Conservation (phyloP, 1,140 invertebrate genomes). For the Diorhabda elongata region DNA sequence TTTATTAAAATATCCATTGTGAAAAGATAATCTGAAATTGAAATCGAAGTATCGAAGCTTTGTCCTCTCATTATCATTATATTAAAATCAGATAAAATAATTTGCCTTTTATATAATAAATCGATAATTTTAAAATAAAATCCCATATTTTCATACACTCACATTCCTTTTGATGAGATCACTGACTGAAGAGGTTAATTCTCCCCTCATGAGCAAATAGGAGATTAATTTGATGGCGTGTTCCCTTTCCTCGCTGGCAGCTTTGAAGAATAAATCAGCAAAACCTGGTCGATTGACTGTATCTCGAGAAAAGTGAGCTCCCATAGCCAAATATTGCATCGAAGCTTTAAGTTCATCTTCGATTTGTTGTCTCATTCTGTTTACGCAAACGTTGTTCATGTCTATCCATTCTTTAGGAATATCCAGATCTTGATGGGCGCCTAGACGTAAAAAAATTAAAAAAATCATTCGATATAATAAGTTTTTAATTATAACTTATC, state of each 20-base stretch:
- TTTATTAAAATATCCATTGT: no score
- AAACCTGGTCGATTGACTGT: constrained; percentile 80
- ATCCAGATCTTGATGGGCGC: constrained; percentile 45
- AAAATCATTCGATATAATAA: background rate
- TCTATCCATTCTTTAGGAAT: constrained; percentile 61
- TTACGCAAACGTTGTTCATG: constrained; percentile 61
- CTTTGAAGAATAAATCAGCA: constrained; percentile 81
- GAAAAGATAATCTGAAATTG: no score
- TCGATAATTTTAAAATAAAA: background rate
- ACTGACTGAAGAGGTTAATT: constrained; percentile 62
- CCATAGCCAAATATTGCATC: constrained; percentile 80
- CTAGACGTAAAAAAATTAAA: constrained; percentile 32
- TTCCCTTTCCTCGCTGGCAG: constrained; percentile 80
- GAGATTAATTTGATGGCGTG: constrained; percentile 88
- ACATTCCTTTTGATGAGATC: constrained; percentile 57
- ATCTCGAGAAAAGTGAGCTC: constrained; percentile 78
- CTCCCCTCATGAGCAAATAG: constrained; percentile 85
- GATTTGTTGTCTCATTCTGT: constrained; percentile 65
- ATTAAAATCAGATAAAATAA: no score
- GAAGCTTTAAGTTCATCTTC: constrained; percentile 73
- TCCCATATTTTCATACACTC: background rate
- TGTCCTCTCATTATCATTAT: no score
- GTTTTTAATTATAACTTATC: background rate
- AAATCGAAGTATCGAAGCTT: no score
- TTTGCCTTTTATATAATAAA: no score